phyloP scores from a whole-genome alignment of 2,888 invertebrate genomes.

The Amphipyra tragopoginis region DNA sequence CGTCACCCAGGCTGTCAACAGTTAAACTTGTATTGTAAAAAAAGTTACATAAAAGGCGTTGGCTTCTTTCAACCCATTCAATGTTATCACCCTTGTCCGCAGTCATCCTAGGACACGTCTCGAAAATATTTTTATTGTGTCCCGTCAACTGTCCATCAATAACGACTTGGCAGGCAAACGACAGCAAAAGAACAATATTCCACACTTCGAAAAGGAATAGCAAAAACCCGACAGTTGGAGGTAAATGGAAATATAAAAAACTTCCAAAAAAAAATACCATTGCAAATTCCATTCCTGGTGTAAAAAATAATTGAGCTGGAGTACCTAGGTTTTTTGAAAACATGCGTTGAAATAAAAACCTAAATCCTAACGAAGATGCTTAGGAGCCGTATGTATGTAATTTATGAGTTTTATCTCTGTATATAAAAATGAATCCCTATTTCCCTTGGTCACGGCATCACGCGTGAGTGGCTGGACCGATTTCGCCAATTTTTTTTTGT shows the following conservation, averaged over 20 bases:
- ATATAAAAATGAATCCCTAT: too few relatives aligned
- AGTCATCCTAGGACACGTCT: neutral
- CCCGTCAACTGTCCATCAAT: conserved; percentile 64
- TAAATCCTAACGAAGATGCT: too few relatives aligned
- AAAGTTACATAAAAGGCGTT: too few relatives aligned
- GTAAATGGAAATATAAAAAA: conserved; percentile 22
- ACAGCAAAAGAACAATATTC: conserved; percentile 48
- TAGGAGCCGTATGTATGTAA: too few relatives aligned
- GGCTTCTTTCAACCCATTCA: neutral
- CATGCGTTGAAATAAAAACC: too few relatives aligned
- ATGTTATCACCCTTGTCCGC: conserved; percentile 24
- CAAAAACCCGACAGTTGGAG: conserved; percentile 24
- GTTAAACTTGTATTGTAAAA: too few relatives aligned
- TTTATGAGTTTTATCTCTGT: too few relatives aligned
- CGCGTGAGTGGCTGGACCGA: too few relatives aligned
- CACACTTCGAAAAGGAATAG: conserved; percentile 24
- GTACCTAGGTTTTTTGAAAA: too few relatives aligned
- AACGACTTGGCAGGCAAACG: conserved; percentile 58
- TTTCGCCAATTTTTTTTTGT: too few relatives aligned
- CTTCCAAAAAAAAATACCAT: neutral
- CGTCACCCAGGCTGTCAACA: too few relatives aligned
- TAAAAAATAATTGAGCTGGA: neutral
- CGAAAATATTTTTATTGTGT: conserved; percentile 32
- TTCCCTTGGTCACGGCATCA: too few relatives aligned
- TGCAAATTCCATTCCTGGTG: neutral